Evolutionary conservation across 2,113 vertebrate genomes (phyloP).

Genomic region (Aegypius monachus): DNA sequence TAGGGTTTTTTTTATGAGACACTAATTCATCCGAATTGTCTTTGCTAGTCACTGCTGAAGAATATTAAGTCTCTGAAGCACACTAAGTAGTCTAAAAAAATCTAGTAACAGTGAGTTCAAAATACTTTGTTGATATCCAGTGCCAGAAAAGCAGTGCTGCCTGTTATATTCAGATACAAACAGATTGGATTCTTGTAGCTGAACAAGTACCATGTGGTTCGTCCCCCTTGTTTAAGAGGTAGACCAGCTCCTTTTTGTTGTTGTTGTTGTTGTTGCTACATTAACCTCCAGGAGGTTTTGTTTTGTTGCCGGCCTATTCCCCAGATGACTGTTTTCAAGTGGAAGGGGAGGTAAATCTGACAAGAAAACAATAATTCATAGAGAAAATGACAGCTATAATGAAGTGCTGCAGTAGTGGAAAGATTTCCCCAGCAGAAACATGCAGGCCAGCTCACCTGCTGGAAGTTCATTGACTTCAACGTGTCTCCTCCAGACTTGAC

Average conservation of each 20-base stretch:
- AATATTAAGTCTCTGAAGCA: background rate
- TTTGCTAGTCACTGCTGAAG: background rate
- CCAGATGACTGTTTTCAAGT: conserved; percentile 18
- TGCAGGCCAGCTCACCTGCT: background rate
- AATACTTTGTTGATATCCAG: background rate
- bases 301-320: background rate
- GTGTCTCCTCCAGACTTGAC: background rate
- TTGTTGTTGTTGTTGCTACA: background rate
- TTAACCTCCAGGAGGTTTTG: conserved; percentile 10
- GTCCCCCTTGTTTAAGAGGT: background rate
- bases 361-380: conserved; percentile 43
- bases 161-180: background rate
- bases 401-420: background rate
- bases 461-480: background rate
- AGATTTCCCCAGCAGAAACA: background rate
- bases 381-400: conserved; percentile 16
- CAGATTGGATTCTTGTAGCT: background rate
- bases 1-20: background rate
- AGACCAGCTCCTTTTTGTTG: background rate
- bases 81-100: background rate
- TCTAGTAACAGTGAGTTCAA: background rate
- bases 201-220: background rate
- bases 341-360: conserved; percentile 23
- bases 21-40: background rate
- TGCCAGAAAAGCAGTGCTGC: background rate